These are phyloP conservation scores for Drosophila lowei DNA, from an alignment of 1,140 invertebrate genomes.

Conservation along the genomic window DNA sequence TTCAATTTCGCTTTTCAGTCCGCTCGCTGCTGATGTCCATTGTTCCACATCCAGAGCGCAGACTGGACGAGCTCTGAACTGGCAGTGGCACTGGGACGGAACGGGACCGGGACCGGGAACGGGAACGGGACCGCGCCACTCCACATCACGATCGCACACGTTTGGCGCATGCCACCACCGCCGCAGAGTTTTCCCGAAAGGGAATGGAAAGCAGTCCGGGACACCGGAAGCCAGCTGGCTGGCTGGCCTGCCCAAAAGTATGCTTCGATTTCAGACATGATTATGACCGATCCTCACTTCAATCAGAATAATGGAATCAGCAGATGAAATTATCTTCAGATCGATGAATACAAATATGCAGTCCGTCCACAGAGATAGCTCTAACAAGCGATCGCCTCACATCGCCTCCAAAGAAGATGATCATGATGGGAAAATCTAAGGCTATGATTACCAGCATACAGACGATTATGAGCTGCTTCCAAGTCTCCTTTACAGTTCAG, in stretches of 20 bases:
- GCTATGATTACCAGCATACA: too few relatives aligned
- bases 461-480: too few relatives aligned
- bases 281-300: too few relatives aligned
- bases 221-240: background rate
- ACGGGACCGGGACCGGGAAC: constrained; percentile 6
- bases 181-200: background rate
- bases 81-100: background rate
- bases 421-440: too few relatives aligned
- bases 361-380: too few relatives aligned
- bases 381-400: too few relatives aligned
- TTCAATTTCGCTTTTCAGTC: constrained; percentile 31
- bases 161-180: constrained; percentile 53
- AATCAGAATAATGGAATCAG: too few relatives aligned
- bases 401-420: too few relatives aligned
- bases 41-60: constrained; percentile 14
- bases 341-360: too few relatives aligned
- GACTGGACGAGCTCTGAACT: constrained; percentile 26
- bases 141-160: constrained; percentile 50
- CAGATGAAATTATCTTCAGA: too few relatives aligned
- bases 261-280: background rate
- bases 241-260: constrained; percentile 19
- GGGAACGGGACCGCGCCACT: background rate
- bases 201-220: background rate
- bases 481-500: too few relatives aligned
- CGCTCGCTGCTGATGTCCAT: constrained; percentile 6